Percentiles rank a stretch among this genome's conserved stretches.
Evolutionary conservation across 2,888 invertebrate genomes (phyloP).

Genomic region (Synanthedon vespiformis): DNA sequence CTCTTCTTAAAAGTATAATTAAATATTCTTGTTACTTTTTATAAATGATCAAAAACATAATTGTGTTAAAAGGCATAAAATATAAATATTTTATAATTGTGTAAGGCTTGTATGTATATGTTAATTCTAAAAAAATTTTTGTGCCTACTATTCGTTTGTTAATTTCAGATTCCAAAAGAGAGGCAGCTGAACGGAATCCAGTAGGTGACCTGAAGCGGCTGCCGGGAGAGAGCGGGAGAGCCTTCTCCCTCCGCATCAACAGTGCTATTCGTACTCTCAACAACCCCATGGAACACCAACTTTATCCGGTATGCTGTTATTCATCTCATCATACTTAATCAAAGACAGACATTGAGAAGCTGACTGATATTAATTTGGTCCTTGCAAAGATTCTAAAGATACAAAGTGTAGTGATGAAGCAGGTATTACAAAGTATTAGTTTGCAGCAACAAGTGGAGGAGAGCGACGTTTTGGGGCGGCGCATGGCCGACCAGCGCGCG

Average conservation of each 20-base stretch:
- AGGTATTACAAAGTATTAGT: not conserved
- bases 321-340: too few species aligned
- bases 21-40: too few species aligned
- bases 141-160: not conserved
- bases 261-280: slow-evolving; percentile 71
- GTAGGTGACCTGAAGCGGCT: slow-evolving; percentile 69
- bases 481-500: slow-evolving; percentile 37
- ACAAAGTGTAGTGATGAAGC: too few species aligned
- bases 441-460: slow-evolving; percentile 35
- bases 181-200: slow-evolving; percentile 30
- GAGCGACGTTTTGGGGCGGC: slow-evolving; percentile 36
- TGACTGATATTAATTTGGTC: too few species aligned
- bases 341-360: too few species aligned
- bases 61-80: too few species aligned
- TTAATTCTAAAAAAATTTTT: too few species aligned
- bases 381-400: too few species aligned
- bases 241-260: slow-evolving; percentile 75
- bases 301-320: not conserved
- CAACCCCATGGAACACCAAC: slow-evolving; percentile 13
- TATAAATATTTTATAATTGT: too few species aligned
- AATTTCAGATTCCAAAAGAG: not conserved
- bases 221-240: slow-evolving; percentile 72
- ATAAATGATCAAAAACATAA: too few species aligned
- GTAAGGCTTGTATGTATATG: too few species aligned
- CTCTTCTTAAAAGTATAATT: too few species aligned